These are phyloP conservation scores for Thymelicus sylvestris DNA, from an alignment of 2,888 invertebrate species.

Conservation along the genomic window DNA sequence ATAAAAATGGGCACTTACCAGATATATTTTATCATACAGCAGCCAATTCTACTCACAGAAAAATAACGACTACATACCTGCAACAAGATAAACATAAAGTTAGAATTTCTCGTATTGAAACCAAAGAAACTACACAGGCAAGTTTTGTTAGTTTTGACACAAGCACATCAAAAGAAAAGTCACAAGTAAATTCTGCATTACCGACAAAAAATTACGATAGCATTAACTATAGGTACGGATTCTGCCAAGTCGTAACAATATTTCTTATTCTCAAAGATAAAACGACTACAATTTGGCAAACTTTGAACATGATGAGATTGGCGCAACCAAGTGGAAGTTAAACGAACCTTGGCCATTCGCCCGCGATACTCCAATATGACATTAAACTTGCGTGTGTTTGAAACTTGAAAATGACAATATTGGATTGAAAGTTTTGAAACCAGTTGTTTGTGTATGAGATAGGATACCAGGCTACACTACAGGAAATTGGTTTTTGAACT, in stretches of 20 bases:
- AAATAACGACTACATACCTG: conserved; percentile 18
- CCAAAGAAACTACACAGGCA: not conserved
- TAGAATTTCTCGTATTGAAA: not conserved
- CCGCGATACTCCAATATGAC: not conserved
- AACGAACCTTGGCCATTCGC: conserved; percentile 25
- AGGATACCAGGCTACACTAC: not conserved
- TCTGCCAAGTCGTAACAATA: conserved; percentile 23
- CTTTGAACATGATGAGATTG: conserved; percentile 18
- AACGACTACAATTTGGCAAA: conserved; percentile 27
- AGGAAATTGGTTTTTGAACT: not conserved
- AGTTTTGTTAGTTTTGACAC: not conserved
- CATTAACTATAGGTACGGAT: not conserved
- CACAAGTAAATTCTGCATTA: conserved; percentile 15
- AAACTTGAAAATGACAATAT: not conserved
- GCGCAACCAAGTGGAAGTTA: conserved; percentile 11
- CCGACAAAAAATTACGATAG: conserved; percentile 14
- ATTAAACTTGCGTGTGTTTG: not conserved
- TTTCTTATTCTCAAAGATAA: conserved; percentile 18
- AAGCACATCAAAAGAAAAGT: conserved; percentile 9
- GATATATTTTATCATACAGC: not conserved
- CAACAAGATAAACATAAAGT: conserved; percentile 20
- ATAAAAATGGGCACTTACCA: not conserved
- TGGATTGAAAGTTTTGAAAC: too few species aligned
- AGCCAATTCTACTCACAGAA: not conserved
- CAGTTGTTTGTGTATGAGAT: too few species aligned